Evolutionary conservation across 2,888 invertebrate genomes (phyloP), one percentile per base, ranked within the genome.

Genomic region (Baronia brevicornis): DNA sequence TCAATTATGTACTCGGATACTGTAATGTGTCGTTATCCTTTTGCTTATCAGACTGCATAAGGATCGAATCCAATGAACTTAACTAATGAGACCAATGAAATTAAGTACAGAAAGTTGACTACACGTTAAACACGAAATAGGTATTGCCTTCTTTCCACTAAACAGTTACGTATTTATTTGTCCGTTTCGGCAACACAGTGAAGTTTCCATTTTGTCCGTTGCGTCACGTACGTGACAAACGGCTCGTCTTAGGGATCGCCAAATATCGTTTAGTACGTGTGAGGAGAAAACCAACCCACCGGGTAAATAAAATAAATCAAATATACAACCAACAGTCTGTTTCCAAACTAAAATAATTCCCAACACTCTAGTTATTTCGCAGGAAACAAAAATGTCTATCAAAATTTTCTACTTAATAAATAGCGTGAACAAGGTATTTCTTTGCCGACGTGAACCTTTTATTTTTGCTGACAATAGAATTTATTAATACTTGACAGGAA

Each of bases 191-290:
- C 65, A 71, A 68, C 63, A 66, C 57, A 67, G 69, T 71, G 62
- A 65, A 75, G 74, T 75, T 78, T 70, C 75, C 66, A 78, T 79
- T 79, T 69, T 68, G 73, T 68, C 67, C 70, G 67, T 58, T 57
- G 63, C 69, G 65, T 72, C 79, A 80, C 82, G 82, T 80, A 78
- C 82, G 82, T 84, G 82, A 82, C 82, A 78, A 74, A 78, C 80
- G 67, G 65, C 57, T 72, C 79, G 78, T 82, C 82, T 79, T 72
- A 72, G 80, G 80, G 82, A 84, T 84, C 78, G 80, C 82, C 82
- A 82, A 84, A 84, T 82, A 82, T 82, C 82, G 82, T 78, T 82
- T 80, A 82, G 78, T 75, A 82, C 82, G 82, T 84, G 82, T 67
- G 62, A 72, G 66, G 58, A 75, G 78, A 69, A 77, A 79, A 75